Evolutionary conservation across 2,888 invertebrate species (phyloP).

Genomic region (Molorchus minor): DNA sequence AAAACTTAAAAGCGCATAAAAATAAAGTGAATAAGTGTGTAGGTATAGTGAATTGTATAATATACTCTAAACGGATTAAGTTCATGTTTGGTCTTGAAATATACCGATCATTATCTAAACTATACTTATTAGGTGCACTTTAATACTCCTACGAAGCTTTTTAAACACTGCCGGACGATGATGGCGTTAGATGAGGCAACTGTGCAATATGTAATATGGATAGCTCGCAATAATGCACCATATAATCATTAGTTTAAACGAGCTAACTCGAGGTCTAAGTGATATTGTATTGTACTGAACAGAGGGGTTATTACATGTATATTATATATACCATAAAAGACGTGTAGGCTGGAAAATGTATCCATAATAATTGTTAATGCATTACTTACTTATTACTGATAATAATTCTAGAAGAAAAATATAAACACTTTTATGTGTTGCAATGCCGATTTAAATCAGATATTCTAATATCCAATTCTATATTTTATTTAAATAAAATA

Average conservation of each 20-base stretch:
- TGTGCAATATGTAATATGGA: conserved; percentile 16
- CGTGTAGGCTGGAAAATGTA: too few species aligned
- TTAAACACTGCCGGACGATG: conserved; percentile 12
- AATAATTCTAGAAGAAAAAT: too few species aligned
- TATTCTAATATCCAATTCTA: too few species aligned
- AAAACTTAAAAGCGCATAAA: conserved; percentile 8
- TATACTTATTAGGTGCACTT: conserved; percentile 19
- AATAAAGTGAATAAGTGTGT: conserved; percentile 23
- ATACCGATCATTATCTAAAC: conserved; percentile 20
- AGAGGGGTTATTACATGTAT: too few species aligned
- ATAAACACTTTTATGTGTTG: too few species aligned
- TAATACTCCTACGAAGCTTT: conserved; percentile 15
- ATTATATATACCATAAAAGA: too few species aligned
- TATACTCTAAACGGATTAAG: conserved; percentile 9
- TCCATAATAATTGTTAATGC: too few species aligned
- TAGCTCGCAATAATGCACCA: not conserved
- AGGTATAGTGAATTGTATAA: conserved; percentile 24
- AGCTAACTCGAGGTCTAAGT: conserved; percentile 11
- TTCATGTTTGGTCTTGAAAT: conserved; percentile 15
- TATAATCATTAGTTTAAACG: conserved; percentile 9
- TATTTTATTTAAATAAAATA: too few species aligned
- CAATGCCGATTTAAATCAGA: too few species aligned
- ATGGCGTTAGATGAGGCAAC: conserved; percentile 14
- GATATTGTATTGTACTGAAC: too few species aligned
- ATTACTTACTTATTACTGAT: too few species aligned